Base-by-base conservation (phyloP, 2,113 vertebrate genomes). In the Rana temporaria region DNA sequence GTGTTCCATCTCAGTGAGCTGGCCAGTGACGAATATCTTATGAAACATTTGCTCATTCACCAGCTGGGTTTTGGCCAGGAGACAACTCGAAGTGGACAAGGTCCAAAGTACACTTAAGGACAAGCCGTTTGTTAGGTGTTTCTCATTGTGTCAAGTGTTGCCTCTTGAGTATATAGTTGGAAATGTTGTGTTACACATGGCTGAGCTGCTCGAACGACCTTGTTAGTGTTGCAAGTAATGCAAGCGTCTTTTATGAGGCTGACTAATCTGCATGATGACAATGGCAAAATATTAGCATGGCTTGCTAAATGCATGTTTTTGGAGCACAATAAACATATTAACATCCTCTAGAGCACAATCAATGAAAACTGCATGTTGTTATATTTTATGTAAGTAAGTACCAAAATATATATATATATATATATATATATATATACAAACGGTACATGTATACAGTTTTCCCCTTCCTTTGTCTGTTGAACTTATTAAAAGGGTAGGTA, bases 1-100 rank as follows among this genome's bases (percentile, higher is more conserved):
- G n/a, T 24, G 32, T 69, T 79, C 65, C 48, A 18, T 22, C 22
- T 22, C 52, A 78, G 19, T 24, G 77, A 56, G 53, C 19, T 59
- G 64, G n/a, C 76, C 63, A 57, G 16, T 42, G 65, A 30, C n/a
- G 34, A 66, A 79, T 57, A 30, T 34, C 77, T 59, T 69, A 15
- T 55, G 63, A 68, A 79, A 55, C 26, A 57, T 24, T 56, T 68
- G 53, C n/a, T 57, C 30, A 18, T 59, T 20, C 55, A 48, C 53
- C 53, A 30, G 19, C 30, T 18, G n/a, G 53, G n/a, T 38, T 20
- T 14, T 68, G 53, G 53, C 65, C 64, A 24, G 53, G 16, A 57
- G 32, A 69, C 77, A 57, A 14, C 7, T 42, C 4, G 19, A 22
- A 69, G 56, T 79, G 66, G 65, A 48, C 14, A 48, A 18, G 15